Evolutionary conservation across 2,797 vertebrate species (phyloP).

Genomic region (Podargus strigoides): DNA sequence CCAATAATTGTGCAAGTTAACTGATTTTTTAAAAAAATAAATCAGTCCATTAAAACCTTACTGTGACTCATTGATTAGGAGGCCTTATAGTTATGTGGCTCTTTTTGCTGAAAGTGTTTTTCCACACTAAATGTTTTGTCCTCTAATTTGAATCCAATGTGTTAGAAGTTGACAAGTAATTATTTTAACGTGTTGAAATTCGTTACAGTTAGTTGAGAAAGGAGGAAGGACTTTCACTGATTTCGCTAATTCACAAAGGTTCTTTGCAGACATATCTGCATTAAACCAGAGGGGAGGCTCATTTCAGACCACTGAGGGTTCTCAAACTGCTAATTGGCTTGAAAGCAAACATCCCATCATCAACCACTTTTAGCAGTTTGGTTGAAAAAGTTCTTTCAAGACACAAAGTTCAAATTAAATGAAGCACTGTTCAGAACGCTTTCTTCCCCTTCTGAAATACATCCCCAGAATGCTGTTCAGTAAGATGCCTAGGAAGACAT

Average conservation of each 20-base stretch:
- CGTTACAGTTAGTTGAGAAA: not conserved
- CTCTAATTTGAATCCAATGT: not conserved
- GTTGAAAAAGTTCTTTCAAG: not conserved
- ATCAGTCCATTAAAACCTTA: not conserved
- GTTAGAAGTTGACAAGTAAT: not conserved
- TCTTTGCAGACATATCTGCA: not conserved
- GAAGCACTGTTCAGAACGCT: not conserved
- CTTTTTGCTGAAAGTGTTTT: constrained; percentile 41
- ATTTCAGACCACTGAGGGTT: not conserved
- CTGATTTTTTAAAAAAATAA: not conserved
- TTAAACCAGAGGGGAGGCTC: not conserved
- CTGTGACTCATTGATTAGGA: not conserved
- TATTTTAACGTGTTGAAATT: not conserved
- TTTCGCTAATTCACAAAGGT: not conserved
- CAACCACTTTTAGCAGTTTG: not conserved
- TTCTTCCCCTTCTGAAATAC: not conserved
- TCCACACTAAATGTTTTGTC: not conserved
- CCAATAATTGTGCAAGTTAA: not conserved
- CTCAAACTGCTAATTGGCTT: constrained; percentile 22
- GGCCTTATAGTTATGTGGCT: not conserved
- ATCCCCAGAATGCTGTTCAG: not conserved
- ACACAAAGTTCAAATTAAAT: not conserved
- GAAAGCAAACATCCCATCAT: not conserved
- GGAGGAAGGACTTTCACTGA: not conserved
- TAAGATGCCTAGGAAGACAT: not conserved